Percentiles rank a stretch among this genome's conserved stretches.
Conservation (phyloP, 2,113 vertebrate species). For the Corvus moneduloides region DNA sequence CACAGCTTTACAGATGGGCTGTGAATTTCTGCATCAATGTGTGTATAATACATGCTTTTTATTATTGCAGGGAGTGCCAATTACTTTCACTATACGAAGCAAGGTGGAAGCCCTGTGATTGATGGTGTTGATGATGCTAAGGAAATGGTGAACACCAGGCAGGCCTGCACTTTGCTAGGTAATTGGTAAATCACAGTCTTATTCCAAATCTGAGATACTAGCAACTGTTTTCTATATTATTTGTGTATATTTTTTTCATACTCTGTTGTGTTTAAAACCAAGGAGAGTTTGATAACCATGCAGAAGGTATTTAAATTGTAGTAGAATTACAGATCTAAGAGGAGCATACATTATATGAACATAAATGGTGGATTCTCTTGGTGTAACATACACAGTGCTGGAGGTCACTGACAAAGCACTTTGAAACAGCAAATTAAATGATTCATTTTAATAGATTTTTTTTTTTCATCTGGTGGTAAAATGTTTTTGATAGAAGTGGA, state of each 20-base stretch:
- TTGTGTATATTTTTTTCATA: background rate
- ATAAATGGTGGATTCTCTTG: background rate
- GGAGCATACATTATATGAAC: background rate
- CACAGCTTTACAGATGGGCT: background rate
- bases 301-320: background rate
- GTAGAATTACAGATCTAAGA: background rate
- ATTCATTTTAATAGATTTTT: background rate
- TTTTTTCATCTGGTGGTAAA: background rate
- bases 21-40: background rate
- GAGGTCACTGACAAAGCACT: background rate
- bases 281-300: background rate
- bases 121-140: slow-evolving; percentile 91
- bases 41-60: background rate
- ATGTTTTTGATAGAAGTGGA: background rate
- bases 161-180: slow-evolving; percentile 93
- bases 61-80: slow-evolving; percentile 80
- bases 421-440: background rate
- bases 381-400: background rate
- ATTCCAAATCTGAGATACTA: background rate
- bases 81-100: slow-evolving; percentile 89
- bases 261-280: background rate
- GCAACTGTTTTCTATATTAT: background rate
- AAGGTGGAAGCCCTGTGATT: slow-evolving; percentile 91
- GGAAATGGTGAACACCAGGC: slow-evolving; percentile 87
- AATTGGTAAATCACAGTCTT: slow-evolving; percentile 28